phyloP scores from a whole-genome alignment of 2,113 vertebrate genomes.

The Cyprinodon tularosa region DNA sequence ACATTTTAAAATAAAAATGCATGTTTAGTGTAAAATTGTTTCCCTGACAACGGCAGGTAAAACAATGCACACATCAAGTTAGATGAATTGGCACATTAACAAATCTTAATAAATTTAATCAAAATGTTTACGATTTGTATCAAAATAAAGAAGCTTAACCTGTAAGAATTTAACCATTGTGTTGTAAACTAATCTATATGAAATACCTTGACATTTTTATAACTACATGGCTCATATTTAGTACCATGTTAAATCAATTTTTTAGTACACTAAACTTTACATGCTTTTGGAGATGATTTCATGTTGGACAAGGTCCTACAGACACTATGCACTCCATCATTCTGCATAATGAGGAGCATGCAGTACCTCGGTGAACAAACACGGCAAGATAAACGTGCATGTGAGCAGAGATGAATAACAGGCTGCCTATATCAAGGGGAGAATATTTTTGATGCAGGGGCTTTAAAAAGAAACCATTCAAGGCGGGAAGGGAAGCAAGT shows the following conservation, averaged over 20 bases:
- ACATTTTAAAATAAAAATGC: not conserved
- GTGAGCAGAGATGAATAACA: constrained; percentile 21
- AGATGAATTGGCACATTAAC: too few relatives aligned
- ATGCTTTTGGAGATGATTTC: constrained; percentile 7
- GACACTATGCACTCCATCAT: constrained; percentile 46
- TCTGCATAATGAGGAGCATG: constrained; percentile 37
- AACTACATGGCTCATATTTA: not conserved
- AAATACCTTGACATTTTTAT: not conserved
- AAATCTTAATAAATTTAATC: too few relatives aligned
- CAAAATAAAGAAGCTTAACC: not conserved
- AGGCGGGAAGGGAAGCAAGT: not conserved
- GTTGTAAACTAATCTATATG: not conserved
- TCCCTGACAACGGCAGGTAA: not conserved
- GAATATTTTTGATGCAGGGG: constrained; percentile 19
- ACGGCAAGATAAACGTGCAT: constrained; percentile 23
- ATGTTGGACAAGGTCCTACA: constrained; percentile 28
- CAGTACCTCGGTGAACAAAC: constrained; percentile 26
- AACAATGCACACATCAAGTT: not conserved
- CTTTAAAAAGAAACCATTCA: constrained; percentile 3
- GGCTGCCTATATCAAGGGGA: constrained; percentile 2
- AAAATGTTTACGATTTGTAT: not conserved
- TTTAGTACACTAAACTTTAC: not conserved
- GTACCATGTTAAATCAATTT: not conserved
- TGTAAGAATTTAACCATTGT: not conserved
- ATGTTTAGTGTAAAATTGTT: not conserved